Percentiles rank a stretch among this genome's conserved stretches.
Evolutionary conservation across 2,113 vertebrate genomes (phyloP).

Genomic region (Micronycteris hirsuta): DNA sequence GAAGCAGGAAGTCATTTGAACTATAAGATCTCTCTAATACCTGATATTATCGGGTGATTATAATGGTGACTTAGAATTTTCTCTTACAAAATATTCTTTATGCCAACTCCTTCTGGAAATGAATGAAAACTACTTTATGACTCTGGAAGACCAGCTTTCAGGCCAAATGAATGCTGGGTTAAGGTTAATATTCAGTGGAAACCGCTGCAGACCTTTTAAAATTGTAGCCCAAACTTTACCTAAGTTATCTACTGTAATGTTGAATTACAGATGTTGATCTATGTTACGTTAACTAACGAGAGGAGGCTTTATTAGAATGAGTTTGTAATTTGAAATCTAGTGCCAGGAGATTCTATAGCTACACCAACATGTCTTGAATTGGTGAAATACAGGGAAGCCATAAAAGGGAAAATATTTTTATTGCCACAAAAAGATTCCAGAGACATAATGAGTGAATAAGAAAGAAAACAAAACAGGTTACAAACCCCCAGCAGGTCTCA

Average conservation of each 20-base stretch:
- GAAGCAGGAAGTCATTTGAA: neutral
- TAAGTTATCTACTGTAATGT: neutral
- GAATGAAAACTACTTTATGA: neutral
- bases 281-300: neutral
- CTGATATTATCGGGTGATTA: neutral
- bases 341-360: neutral
- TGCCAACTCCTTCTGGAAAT: neutral
- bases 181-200: neutral
- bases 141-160: neutral
- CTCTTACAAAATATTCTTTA: neutral
- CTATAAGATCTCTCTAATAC: neutral
- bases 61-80: neutral
- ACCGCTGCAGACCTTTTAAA: neutral
- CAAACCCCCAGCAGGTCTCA: neutral
- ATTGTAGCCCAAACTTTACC: neutral
- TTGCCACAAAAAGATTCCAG: neutral
- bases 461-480: neutral
- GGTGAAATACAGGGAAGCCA: neutral
- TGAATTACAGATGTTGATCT: neutral
- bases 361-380: neutral
- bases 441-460: neutral
- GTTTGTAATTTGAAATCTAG: neutral
- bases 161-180: neutral
- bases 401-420: neutral
- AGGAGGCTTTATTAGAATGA: neutral